Base-by-base conservation (phyloP, 2,113 vertebrate species). In the Marmota monax region DNA sequence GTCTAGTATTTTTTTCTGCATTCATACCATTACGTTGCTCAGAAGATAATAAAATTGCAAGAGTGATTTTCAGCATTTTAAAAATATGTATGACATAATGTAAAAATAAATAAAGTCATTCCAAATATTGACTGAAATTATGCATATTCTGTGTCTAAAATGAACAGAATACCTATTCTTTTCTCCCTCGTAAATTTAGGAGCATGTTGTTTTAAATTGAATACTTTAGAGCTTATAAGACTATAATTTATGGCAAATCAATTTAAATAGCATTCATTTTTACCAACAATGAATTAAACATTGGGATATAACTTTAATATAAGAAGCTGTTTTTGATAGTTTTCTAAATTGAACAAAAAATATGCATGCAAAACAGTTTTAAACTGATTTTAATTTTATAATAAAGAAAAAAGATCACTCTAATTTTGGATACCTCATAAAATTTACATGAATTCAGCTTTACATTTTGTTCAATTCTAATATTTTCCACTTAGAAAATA, bases 61-160 rank as follows among this genome's bases (percentile, higher is more conserved):
- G n/a, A 92, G 76, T 91, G 51, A 39, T 45, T 58, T 93, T 98
- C 95, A 96, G 93, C 87, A 98, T 85, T 97, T 94, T 97, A 95
- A 83, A 90, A 51, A 82, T 53, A 17, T 86, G 7, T 77, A 18
- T 56, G n/a, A 53, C 18, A 86, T 27, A 69, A 7, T 42, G 9
- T 22, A 86, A 56, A 78, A 29, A 42, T 63, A 39, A 87, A 18
- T 29, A 48, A 70, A 84, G 25, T 0, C 17, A 37, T 72, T 4
- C 5, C 4, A 61, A 73, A 27, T 42, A 51, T 32, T 77, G 48
- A 20, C 10, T 51, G 16, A 84, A 90, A 37, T 61, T n/a, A 29
- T 58, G 34, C 13, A 61, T 20, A 69, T 45, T 45, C 25, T 18
- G 39, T 58, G 14, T 61, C 8, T 39, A 79, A 79, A 11, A 78